Evolutionary conservation across 2,797 vertebrate genomes (phyloP).

Genomic region (Pseudochromis fuscus): DNA sequence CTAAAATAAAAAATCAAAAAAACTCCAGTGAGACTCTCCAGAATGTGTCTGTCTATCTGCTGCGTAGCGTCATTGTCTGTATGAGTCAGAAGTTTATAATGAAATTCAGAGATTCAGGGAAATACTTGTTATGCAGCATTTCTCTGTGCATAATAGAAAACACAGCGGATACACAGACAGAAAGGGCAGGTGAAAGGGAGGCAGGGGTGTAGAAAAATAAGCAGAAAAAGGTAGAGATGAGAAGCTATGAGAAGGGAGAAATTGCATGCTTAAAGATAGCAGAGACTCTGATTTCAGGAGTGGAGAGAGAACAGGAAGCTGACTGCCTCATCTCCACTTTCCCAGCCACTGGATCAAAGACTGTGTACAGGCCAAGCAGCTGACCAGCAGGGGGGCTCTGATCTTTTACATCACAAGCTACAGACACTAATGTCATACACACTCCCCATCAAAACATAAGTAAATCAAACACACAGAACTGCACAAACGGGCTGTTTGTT

Average conservation of each 20-base stretch:
- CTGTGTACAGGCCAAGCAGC: conserved; percentile 38
- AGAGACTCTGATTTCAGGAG: not conserved
- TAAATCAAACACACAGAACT: conserved; percentile 28
- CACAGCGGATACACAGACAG: conserved; percentile 15
- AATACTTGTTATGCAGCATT: conserved; percentile 35
- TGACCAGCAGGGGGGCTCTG: conserved; percentile 57
- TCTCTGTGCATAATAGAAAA: conserved; percentile 25
- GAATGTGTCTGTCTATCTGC: conserved; percentile 27
- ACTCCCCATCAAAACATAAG: conserved; percentile 35
- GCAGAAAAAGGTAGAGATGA: conserved; percentile 42
- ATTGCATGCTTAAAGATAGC: conserved; percentile 15
- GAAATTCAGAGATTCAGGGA: conserved; percentile 47
- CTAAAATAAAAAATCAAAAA: conserved; percentile 32
- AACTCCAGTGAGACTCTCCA: conserved; percentile 10
- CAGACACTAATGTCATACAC: conserved; percentile 30
- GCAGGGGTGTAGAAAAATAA: conserved; percentile 1
- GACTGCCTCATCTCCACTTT: conserved; percentile 28
- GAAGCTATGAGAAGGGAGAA: conserved; percentile 40
- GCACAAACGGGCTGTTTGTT: not conserved
- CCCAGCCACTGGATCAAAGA: conserved; percentile 48
- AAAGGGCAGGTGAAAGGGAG: not conserved
- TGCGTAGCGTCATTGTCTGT: conserved; percentile 25
- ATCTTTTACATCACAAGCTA: conserved; percentile 51
- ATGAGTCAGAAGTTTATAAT: conserved; percentile 60
- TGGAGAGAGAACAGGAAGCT: conserved; percentile 21